These are phyloP conservation scores for Micrastur ruficollis DNA, from an alignment of 2,797 vertebrate genomes.

Conservation along the genomic window DNA sequence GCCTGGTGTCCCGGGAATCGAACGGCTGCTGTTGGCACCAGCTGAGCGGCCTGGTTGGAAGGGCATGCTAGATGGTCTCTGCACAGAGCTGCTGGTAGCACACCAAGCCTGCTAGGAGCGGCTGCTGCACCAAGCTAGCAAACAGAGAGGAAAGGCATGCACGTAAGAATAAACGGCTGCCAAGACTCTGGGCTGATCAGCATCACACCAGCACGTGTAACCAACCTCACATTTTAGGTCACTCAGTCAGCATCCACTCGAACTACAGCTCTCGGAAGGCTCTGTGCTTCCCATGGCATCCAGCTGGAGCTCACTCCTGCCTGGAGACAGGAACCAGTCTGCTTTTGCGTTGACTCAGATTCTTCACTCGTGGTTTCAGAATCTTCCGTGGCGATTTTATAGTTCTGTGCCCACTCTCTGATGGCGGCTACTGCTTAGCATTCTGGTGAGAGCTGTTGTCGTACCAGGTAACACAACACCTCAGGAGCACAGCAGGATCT, in stretches of 20 bases:
- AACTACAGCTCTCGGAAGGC: neutral
- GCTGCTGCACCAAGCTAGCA: neutral
- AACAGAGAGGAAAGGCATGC: neutral
- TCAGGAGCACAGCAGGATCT: neutral
- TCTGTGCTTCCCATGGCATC: neutral
- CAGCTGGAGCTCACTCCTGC: neutral
- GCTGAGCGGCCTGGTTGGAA: neutral
- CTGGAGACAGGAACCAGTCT: neutral
- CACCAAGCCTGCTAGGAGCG: neutral
- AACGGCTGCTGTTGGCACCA: neutral
- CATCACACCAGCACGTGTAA: neutral
- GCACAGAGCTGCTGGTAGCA: neutral
- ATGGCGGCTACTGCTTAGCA: fast-evolving
- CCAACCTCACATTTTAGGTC: neutral
- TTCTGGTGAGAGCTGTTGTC: neutral
- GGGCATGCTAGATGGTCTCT: constrained; percentile 31
- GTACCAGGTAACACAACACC: neutral
- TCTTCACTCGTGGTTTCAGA: neutral
- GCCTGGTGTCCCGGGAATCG: neutral
- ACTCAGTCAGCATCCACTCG: neutral
- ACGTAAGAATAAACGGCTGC: neutral
- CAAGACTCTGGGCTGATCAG: neutral
- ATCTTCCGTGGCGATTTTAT: neutral
- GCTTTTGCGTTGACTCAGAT: neutral
- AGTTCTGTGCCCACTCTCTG: neutral